These are phyloP conservation scores for Dolichotis patagonum DNA, from an alignment of 2,113 vertebrate species.

Conservation along the genomic window DNA sequence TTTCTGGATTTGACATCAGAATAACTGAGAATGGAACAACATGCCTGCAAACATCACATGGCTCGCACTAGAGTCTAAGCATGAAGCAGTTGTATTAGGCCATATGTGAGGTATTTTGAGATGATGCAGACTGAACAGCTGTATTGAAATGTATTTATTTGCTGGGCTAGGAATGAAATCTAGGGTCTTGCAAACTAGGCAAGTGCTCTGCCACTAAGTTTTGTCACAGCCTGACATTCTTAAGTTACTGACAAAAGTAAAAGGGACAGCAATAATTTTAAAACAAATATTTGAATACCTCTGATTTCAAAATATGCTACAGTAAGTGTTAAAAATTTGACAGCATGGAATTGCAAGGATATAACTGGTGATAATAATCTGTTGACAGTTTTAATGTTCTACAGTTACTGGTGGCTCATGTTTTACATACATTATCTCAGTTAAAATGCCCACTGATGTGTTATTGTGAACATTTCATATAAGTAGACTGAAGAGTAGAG, in stretches of 20 bases:
- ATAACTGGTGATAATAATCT: not conserved
- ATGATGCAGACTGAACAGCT: not conserved
- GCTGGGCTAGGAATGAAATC: not conserved
- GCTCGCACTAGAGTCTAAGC: not conserved
- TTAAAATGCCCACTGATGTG: not conserved
- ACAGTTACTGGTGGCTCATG: not conserved
- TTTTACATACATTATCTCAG: not conserved
- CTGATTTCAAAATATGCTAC: not conserved
- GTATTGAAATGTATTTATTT: not conserved
- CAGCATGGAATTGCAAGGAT: not conserved
- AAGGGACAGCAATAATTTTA: not conserved
- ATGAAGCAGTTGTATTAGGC: not conserved
- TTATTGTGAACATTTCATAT: not conserved
- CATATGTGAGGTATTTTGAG: not conserved
- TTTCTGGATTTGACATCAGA: not conserved
- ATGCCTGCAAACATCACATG: not conserved
- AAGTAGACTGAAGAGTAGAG: not conserved
- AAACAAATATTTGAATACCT: not conserved
- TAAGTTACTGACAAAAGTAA: not conserved
- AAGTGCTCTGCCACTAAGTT: too few relatives aligned
- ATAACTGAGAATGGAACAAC: not conserved
- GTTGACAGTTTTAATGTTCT: not conserved
- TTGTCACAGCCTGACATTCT: not conserved
- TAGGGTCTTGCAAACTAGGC: not conserved
- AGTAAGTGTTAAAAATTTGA: not conserved